A percentile compares a stretch with the other conserved stretches of the same genome.
phyloP scores from a whole-genome alignment of 2,113 vertebrate species.

The Pyxicephalus adspersus region DNA sequence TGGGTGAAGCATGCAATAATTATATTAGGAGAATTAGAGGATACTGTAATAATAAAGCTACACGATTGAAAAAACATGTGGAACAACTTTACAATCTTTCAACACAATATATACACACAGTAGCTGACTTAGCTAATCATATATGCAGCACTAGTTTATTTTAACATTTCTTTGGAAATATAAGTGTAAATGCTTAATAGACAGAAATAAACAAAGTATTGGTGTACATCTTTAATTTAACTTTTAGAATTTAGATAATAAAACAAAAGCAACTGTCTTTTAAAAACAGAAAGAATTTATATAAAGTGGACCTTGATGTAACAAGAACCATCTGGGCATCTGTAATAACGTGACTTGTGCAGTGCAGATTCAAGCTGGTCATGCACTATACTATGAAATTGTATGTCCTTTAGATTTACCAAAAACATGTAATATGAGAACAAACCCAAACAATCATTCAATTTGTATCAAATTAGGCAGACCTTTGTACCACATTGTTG shows the following conservation, averaged over 20 bases:
- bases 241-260: neutral
- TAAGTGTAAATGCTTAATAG: neutral
- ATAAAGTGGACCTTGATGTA: neutral
- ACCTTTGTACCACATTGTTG: too few species aligned
- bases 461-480: too few species aligned
- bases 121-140: neutral
- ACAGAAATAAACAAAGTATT: neutral
- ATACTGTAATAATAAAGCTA: conserved; percentile 23
- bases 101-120: neutral
- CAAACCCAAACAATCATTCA: too few species aligned
- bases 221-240: neutral
- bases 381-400: too few species aligned
- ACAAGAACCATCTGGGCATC: too few species aligned
- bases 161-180: neutral
- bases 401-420: too few species aligned
- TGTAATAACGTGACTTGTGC: too few species aligned
- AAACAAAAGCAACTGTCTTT: neutral
- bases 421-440: too few species aligned
- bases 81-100: neutral
- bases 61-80: conserved; percentile 42
- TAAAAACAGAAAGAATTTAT: neutral
- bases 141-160: neutral
- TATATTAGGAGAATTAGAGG: conserved; percentile 11
- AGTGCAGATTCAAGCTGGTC: too few species aligned
- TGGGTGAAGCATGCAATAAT: conserved; percentile 2